These are phyloP conservation scores for Radopholus similis DNA, from an alignment of 1,140 invertebrate species.

Conservation along the genomic window DNA sequence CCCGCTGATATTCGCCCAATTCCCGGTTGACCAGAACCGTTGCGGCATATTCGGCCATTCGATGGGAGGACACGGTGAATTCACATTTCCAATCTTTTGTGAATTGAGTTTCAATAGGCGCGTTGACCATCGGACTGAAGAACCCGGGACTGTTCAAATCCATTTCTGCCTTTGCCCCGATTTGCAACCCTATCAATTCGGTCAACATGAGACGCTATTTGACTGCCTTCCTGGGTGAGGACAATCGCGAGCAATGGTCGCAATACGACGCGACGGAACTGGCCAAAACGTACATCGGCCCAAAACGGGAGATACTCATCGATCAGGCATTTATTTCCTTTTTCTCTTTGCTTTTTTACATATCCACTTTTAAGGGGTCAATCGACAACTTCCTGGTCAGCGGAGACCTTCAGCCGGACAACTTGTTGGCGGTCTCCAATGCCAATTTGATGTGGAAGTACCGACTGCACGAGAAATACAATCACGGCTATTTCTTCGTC, in stretches of 20 bases:
- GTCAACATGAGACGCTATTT: constrained; percentile 86
- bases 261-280: constrained; percentile 84
- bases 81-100: constrained; percentile 13
- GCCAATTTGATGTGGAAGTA: constrained; percentile 72
- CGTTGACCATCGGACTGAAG: constrained; percentile 82
- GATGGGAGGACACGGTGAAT: constrained; percentile 55
- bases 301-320: constrained; percentile 76
- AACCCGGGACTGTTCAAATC: constrained; percentile 83
- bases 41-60: constrained; percentile 62
- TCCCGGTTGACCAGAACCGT: constrained; percentile 65
- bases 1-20: constrained; percentile 72
- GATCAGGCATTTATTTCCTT: constrained; percentile 74
- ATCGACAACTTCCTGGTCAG: constrained; percentile 76
- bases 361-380: constrained; percentile 4
- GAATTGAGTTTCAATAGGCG: constrained; percentile 70
- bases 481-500: constrained; percentile 94
- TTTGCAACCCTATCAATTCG: constrained; percentile 79
- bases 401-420: constrained; percentile 79
- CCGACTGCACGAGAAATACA: constrained; percentile 77
- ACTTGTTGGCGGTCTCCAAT: constrained; percentile 69
- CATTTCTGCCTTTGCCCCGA: constrained; percentile 93
- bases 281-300: constrained; percentile 77
- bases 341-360: neutral
- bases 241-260: constrained; percentile 67
- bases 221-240: constrained; percentile 65